Base-by-base conservation (phyloP, 1,140 invertebrate genomes). In the Paramacrobiotus metropolitanus region DNA sequence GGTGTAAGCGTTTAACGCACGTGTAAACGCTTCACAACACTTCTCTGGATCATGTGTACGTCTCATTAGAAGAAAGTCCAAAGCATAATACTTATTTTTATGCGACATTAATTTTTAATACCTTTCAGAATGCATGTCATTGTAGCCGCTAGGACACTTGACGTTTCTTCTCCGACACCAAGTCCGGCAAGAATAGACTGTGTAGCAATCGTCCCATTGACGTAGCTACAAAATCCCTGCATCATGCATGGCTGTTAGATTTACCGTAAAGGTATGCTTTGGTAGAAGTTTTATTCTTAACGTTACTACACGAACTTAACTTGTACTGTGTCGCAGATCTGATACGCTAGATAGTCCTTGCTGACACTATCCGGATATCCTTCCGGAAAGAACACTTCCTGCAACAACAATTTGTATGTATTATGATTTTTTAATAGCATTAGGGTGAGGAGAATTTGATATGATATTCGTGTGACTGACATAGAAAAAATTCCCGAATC, bases 301-400 rank as follows among this genome's bases (percentile, higher is more conserved):
- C 24, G 4, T 55, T 24, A 15, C n/a, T 40, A 40, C n/a, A 55
- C 15, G 15, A 4, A 62, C 65, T 59, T 68, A 68, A 83, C 83
- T 77, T 95, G 91, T 31, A 90, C 69, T 1, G 87, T 93, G 69
- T 96, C 90, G 87, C 87, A 96, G 67, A 90, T 78, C 73, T 96
- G 92, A 75, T 95, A 96, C 4, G 77, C 70, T 1, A 83, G 71
- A 70, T 96, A 96, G 70, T 96, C 92, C 2, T 80, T 75, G 67
- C 86, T 88, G 0, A 96, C 92, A 71, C 82, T 86, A 3, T 87
- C 77, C 29, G 92, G 92, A 75, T 85, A 96, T 0, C 90, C 90
- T 75, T 82, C 76, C 1, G 86, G 86, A 30, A 93, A 70, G 73
- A 93, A 90, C 55, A 89, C 77, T 66, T 80, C 78, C 67, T 80